Conservation (phyloP, 2,888 invertebrate species). For the Deilephila porcellus region DNA sequence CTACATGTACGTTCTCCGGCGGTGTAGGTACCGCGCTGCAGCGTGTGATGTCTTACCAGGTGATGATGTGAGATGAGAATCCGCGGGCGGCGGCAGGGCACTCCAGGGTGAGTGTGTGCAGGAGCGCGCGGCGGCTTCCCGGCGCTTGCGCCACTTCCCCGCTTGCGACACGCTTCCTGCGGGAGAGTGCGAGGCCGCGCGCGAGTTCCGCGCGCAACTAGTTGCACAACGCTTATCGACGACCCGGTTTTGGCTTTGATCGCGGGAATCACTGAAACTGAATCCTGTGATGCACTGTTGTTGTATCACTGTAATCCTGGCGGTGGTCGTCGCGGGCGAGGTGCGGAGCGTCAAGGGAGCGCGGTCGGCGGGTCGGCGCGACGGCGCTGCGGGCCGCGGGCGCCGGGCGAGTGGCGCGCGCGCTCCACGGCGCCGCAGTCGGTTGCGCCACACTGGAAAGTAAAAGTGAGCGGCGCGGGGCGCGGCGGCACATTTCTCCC, state of each 20-base stretch:
- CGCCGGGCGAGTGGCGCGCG: slow-evolving; percentile 83
- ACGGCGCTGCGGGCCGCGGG: slow-evolving; percentile 83
- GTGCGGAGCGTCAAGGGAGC: slow-evolving; percentile 57
- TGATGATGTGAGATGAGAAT: slow-evolving; percentile 59
- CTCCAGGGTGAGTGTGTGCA: slow-evolving; percentile 70
- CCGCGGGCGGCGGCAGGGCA: slow-evolving; percentile 57
- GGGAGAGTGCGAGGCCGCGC: slow-evolving; percentile 82
- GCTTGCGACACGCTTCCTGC: slow-evolving; percentile 82
- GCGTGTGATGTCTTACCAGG: slow-evolving; percentile 58
- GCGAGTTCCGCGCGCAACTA: slow-evolving; percentile 73
- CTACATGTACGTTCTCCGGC: slow-evolving; percentile 14
- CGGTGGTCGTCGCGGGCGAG: slow-evolving; percentile 63
- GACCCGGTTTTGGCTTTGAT: slow-evolving; percentile 79
- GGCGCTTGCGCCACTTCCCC: slow-evolving; percentile 82
- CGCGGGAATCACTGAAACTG: slow-evolving; percentile 71
- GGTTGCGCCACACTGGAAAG: slow-evolving; percentile 84
- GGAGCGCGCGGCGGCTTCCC: slow-evolving; percentile 75
- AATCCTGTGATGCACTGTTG: slow-evolving; percentile 76
- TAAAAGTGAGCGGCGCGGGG: slow-evolving; percentile 83
- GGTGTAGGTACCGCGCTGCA: not conserved
- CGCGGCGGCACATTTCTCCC: slow-evolving; percentile 82
- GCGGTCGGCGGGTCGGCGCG: slow-evolving; percentile 69
- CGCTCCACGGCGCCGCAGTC: slow-evolving; percentile 73
- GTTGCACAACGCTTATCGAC: slow-evolving; percentile 79
- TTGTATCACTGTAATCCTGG: slow-evolving; percentile 82